Base-by-base conservation (phyloP, 2,113 vertebrate species). In the Etheostoma spectabile region DNA sequence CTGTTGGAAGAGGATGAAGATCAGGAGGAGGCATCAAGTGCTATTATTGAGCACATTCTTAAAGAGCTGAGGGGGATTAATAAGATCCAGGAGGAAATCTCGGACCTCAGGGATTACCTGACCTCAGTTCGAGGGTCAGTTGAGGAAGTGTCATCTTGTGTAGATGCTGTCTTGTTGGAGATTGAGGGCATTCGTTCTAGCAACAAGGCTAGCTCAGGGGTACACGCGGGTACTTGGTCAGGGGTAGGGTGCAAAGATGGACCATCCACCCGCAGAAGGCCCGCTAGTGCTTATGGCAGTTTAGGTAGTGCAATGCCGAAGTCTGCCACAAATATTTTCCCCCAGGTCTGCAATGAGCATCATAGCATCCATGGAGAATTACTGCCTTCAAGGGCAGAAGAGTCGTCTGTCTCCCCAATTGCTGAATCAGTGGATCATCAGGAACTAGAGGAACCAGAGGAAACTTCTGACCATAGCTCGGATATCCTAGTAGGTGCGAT, bases 41-140 rank as follows among this genome's bases (percentile, higher is more conserved):
- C 92, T 15, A 75, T 99, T 45, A 95, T 99, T 30, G 97, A 99
- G 52, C 98, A 97, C 78, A 99, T 99, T 70, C 94, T 99, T 18
- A 97, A 97, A 90, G 98, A 99, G 79, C 93, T 99, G 6, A 95
- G 95, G 76, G 98, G 98, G n/a, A 98, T 99, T 85, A 99, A 98
- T 86, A 96, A 96, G 80, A 98, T 99, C 85, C 97, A 99, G 89
- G 96, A 95, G 1, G 98, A 99, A 95, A 98, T 99, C 77, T 98
- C 97, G 2, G 98, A 99, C 86, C 95, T 99, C 75, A 95, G 94
- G 62, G 95, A 97, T 87, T 98, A 99, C 82, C 92, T 99, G 85
- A 96, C 93, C n/a, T 96, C 97, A 80, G 97, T 99, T 60, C 95
- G 93, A 53, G 98, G 97, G 18, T 99, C 98, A 6, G 98, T 99